A percentile compares a stretch with the other conserved stretches of the same genome.
Conservation (phyloP, 1,140 invertebrate species). For the Atta colombica region DNA sequence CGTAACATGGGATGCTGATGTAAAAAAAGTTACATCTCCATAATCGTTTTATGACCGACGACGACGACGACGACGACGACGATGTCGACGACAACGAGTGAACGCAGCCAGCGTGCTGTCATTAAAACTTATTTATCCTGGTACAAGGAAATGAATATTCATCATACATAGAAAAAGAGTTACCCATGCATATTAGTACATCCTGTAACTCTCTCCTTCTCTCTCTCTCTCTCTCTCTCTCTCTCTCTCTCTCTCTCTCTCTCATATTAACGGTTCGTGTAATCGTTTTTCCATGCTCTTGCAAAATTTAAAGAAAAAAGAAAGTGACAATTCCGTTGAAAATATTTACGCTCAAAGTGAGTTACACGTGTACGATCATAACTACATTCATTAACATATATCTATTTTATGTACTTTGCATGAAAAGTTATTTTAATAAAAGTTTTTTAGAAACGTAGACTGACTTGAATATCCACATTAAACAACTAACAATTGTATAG, state of each 20-base stretch:
- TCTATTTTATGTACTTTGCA: not conserved
- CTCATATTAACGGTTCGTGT: conserved; percentile 22
- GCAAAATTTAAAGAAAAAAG: conserved; percentile 10
- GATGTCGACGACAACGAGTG: not conserved
- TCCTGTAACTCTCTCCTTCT: not conserved
- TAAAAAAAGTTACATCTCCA: conserved; percentile 35
- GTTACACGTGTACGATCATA: conserved; percentile 7
- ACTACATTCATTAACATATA: conserved; percentile 18
- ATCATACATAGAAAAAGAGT: conserved; percentile 20
- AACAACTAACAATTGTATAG: not conserved
- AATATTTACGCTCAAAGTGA: conserved; percentile 25
- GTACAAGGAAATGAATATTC: conserved; percentile 50
- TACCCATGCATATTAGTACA: conserved; percentile 14
- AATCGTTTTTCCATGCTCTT: conserved; percentile 22
- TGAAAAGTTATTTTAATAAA: conserved; percentile 29
- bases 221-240: not conserved
- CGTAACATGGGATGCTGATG: not conserved
- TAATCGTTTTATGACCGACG: conserved; percentile 45
- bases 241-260: not conserved
- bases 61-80: not conserved
- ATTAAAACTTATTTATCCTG: conserved; percentile 54
- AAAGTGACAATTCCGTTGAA: conserved; percentile 4
- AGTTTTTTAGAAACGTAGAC: not conserved
- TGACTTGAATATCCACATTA: not conserved
- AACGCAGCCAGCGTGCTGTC: conserved; percentile 19